A percentile compares a stretch with the other conserved stretches of the same genome.
Evolutionary conservation across 2,888 invertebrate species (phyloP).

Genomic region (Nymphalis polychloros): DNA sequence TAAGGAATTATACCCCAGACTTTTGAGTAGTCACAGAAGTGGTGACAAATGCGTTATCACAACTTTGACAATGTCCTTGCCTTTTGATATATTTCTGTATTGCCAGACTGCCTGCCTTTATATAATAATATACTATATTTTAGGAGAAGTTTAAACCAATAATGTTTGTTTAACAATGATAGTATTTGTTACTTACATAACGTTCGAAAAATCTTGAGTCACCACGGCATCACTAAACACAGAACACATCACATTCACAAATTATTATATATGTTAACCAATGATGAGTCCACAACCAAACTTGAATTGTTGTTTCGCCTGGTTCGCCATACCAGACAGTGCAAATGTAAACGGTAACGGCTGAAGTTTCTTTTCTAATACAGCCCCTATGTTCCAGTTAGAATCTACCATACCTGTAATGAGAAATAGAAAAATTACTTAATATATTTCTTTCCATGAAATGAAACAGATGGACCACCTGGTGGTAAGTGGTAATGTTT

Average conservation of each 20-base stretch:
- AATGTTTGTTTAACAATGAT: too few relatives aligned
- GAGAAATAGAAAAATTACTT: not conserved
- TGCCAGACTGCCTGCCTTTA: too few relatives aligned
- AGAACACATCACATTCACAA: slow-evolving; percentile 30
- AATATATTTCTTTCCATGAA: too few relatives aligned
- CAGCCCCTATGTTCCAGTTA: slow-evolving; percentile 96
- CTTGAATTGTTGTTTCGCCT: slow-evolving; percentile 94
- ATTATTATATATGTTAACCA: slow-evolving; percentile 82
- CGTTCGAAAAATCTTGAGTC: not conserved
- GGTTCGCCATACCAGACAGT: slow-evolving; percentile 95
- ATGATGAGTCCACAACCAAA: slow-evolving; percentile 97
- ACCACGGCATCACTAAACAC: slow-evolving; percentile 30
- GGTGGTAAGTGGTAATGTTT: too few relatives aligned
- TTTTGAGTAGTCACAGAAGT: too few relatives aligned
- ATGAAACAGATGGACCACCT: too few relatives aligned
- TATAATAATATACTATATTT: too few relatives aligned
- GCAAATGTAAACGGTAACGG: slow-evolving; percentile 97
- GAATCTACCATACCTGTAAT: slow-evolving; percentile 92
- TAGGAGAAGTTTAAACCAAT: too few relatives aligned
- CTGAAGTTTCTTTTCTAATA: slow-evolving; percentile 95
- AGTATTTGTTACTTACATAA: not conserved
- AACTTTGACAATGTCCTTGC: too few relatives aligned
- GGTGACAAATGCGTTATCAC: too few relatives aligned
- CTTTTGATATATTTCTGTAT: too few relatives aligned
- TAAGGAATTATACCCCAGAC: too few relatives aligned